Evolutionary conservation across 1,140 invertebrate genomes (phyloP).

Genomic region (Drosophila rufa): DNA sequence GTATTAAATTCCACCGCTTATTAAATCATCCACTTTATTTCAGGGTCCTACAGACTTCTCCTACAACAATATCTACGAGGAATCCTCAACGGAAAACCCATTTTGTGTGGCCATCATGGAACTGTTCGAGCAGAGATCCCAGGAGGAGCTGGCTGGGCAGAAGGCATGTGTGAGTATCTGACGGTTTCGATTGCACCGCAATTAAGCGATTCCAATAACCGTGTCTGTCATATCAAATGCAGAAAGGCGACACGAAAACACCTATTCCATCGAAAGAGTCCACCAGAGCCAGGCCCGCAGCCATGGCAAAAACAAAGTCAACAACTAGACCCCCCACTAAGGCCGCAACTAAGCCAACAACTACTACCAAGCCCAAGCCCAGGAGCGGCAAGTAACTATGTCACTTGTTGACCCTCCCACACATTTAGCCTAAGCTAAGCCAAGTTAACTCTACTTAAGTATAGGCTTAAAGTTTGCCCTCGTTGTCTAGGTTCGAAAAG

Average conservation of each 20-base stretch:
- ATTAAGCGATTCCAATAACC: constrained; percentile 45
- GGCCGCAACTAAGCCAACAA: constrained; percentile 15
- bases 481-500: constrained; percentile 31
- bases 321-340: constrained; percentile 15
- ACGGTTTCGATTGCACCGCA: constrained; percentile 9
- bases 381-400: constrained; percentile 36
- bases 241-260: constrained; percentile 57
- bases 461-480: constrained; percentile 50
- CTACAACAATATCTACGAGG: constrained; percentile 53
- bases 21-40: neutral
- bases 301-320: constrained; percentile 16
- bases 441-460: constrained; percentile 49
- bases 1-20: too few relatives aligned
- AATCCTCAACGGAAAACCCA: constrained; percentile 49
- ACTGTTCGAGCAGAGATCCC: constrained; percentile 14
- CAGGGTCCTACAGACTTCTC: constrained; percentile 44
- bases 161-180: constrained; percentile 43
- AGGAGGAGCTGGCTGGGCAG: neutral
- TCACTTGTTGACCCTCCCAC: constrained; percentile 47
- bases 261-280: constrained; percentile 20
- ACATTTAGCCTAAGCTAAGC: constrained; percentile 51
- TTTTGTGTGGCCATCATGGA: constrained; percentile 54
- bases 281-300: constrained; percentile 25
- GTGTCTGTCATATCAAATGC: constrained; percentile 39
- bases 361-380: constrained; percentile 19